Evolutionary conservation across 1,140 invertebrate genomes (phyloP), one percentile per base, ranked within the genome.

Genomic region (Trypoxylus dichotomus): DNA sequence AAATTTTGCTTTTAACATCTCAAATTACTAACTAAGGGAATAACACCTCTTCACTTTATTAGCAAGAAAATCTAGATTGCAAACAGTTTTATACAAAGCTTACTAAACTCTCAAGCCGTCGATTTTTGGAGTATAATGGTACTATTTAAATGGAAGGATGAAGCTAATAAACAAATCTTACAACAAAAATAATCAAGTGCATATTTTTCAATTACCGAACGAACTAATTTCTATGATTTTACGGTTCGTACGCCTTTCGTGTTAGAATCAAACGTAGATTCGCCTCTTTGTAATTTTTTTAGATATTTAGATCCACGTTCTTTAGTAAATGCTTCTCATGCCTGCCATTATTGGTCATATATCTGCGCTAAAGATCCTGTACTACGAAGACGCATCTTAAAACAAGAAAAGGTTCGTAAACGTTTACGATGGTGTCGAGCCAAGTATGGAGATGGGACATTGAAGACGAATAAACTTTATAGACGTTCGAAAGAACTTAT

Each of bases 351-450:
- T 75, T 75, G 74, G 74, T 75, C 74, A 2, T 13, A 54, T 11
- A 42, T 54, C 10, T 75, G 74, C 47, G 24, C 19, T 25, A 75
- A 8, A 54, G 74, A 75, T 75, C 74, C 42, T 27, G n/a, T 75
- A 19, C 47, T 75, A 27, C 32, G 43, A 75, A 29, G 8, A 15
- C 32, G 32, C n/a, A 75, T 75, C 8, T n/a, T 27, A 21, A 75
- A 75, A 25, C 74, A 47, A 25, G 74, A 75, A 21, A 47, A 27
- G 74, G 54, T 7, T 19, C 41, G 74, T n/a, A 75, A 54, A 27
- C 74, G 74, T 13, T 75, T 75, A 43, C n/a, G 74, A 27, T 75
- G 74, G 74, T 75, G 74, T 13, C 32, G 74, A 21, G 74, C 74
- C 0, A 75, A 19, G 32, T 75, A 75, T 27, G 74, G 74, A 24